A percentile compares a stretch with the other conserved stretches of the same genome.
Evolutionary conservation across 1,140 invertebrate genomes (phyloP).

Genomic region (Subanguina moxae): DNA sequence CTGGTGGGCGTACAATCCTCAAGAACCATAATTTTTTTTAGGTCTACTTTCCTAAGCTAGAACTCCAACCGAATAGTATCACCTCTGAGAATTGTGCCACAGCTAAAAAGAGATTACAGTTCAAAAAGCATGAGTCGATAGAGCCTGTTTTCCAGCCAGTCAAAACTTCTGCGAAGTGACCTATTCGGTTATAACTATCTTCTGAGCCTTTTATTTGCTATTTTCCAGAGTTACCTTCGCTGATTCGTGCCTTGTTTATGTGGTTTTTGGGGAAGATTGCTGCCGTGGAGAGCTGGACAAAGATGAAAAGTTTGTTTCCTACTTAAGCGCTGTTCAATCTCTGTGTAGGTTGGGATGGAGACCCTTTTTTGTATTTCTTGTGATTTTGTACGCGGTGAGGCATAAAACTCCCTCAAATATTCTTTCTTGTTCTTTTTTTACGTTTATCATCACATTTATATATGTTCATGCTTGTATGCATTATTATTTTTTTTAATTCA

Average conservation of each 20-base stretch:
- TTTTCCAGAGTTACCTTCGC: constrained; percentile 31
- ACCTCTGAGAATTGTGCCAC: constrained; percentile 26
- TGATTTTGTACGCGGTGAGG: too few relatives aligned
- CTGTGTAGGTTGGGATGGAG: too few relatives aligned
- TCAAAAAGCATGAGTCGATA: constrained; percentile 18
- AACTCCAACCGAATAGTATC: constrained; percentile 31
- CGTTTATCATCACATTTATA: too few relatives aligned
- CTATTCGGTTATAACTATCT: neutral
- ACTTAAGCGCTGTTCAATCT: too few relatives aligned
- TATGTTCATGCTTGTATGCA: too few relatives aligned
- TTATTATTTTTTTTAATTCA: too few relatives aligned
- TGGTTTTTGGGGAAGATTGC: constrained; percentile 29
- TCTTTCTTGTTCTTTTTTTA: too few relatives aligned
- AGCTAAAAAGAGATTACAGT: constrained; percentile 7
- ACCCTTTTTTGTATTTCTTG: too few relatives aligned
- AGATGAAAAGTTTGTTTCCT: constrained; percentile 21
- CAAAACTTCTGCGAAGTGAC: constrained; percentile 2
- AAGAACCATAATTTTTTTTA: too few relatives aligned
- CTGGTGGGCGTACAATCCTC: too few relatives aligned
- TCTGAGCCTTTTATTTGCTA: neutral
- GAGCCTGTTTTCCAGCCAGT: constrained; percentile 13
- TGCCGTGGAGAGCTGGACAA: constrained; percentile 33
- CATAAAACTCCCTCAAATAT: too few relatives aligned
- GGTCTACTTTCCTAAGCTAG: constrained; percentile 14
- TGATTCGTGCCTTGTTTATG: constrained; percentile 33